Evolutionary conservation across 2,888 invertebrate species (phyloP).

Genomic region (Drosophila monieri): DNA sequence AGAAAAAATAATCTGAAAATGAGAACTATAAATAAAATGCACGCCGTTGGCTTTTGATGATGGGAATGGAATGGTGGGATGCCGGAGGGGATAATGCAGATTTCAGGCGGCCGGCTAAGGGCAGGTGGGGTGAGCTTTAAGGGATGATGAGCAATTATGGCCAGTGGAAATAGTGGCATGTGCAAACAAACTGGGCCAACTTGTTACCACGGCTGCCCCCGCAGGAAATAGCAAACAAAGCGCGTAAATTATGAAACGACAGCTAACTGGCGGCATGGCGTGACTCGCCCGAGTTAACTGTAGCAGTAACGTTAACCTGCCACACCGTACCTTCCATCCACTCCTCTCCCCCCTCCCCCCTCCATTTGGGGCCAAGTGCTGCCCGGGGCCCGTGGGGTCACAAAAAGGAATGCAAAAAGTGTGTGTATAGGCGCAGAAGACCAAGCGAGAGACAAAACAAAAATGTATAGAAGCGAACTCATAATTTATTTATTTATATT

Average conservation of each 20-base stretch:
- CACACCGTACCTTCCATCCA: constrained; percentile 16
- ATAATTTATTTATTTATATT: constrained; percentile 78
- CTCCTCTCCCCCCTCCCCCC: neutral
- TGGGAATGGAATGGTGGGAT: constrained; percentile 3
- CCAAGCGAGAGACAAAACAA: constrained; percentile 43
- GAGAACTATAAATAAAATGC: constrained; percentile 52
- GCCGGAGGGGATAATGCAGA: constrained; percentile 6
- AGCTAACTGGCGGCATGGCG: constrained; percentile 70
- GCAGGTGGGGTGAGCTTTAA: constrained; percentile 14
- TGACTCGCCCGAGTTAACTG: constrained; percentile 65
- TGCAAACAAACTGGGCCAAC: constrained; percentile 55
- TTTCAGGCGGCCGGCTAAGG: constrained; percentile 8
- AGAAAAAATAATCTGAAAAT: constrained; percentile 26
- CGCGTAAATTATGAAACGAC: constrained; percentile 78
- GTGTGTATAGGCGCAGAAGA: constrained; percentile 37
- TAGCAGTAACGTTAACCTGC: constrained; percentile 52
- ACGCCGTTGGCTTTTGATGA: constrained; percentile 34
- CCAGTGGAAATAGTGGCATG: constrained; percentile 55
- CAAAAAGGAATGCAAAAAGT: constrained; percentile 56
- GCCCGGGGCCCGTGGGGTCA: constrained; percentile 44
- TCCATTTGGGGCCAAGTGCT: constrained; percentile 21
- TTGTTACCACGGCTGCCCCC: constrained; percentile 53
- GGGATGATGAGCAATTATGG: constrained; percentile 69
- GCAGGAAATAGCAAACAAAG: constrained; percentile 76
- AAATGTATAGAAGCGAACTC: constrained; percentile 57